These are phyloP conservation scores for Sinosuthora webbiana DNA, from an alignment of 2,113 vertebrate genomes.

Conservation along the genomic window DNA sequence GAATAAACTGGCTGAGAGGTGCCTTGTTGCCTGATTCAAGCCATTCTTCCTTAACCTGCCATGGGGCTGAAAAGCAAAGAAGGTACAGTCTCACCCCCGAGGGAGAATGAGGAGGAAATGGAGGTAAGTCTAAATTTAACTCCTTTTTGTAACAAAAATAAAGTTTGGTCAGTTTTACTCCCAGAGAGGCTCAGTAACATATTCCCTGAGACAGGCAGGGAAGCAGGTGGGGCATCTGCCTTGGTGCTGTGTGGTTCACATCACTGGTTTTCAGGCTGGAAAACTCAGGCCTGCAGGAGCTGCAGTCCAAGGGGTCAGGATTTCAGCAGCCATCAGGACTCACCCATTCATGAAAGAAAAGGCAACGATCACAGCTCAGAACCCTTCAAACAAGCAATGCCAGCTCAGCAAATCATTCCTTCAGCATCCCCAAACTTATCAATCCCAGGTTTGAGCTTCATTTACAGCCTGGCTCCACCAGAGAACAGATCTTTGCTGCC, in stretches of 20 bases:
- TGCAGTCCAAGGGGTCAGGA: neutral
- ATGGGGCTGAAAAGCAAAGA: neutral
- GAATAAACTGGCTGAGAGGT: neutral
- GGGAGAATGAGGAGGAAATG: accelerated
- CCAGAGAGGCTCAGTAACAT: neutral
- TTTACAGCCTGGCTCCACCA: neutral
- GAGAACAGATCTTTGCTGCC: neutral
- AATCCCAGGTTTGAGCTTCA: neutral
- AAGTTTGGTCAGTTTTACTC: accelerated
- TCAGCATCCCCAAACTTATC: neutral
- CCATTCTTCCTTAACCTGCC: neutral
- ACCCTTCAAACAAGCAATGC: neutral
- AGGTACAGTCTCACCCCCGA: neutral
- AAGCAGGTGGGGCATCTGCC: neutral
- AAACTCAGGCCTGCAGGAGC: neutral
- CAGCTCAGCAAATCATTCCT: neutral
- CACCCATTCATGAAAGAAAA: neutral
- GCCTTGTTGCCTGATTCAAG: neutral
- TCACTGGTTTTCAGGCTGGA: neutral
- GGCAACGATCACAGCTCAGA: neutral
- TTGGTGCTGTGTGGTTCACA: neutral
- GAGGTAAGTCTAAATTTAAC: neutral
- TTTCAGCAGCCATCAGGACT: neutral
- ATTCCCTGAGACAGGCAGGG: neutral
- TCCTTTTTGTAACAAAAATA: neutral